Conservation (phyloP, 1,140 invertebrate species). For the Pissodes strobi region DNA sequence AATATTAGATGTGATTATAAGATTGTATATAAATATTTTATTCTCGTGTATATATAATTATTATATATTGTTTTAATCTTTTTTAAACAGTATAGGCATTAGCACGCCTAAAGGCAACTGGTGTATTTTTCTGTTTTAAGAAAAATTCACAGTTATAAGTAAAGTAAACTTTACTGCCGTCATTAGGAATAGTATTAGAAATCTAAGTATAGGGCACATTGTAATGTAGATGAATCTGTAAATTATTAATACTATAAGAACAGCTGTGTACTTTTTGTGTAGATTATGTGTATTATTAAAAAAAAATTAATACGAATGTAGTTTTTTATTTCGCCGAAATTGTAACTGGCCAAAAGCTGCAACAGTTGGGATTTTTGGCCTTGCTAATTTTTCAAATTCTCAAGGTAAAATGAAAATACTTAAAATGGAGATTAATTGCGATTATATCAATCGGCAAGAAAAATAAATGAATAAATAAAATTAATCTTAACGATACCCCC, state of each 20-base stretch:
- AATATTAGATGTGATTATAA: neutral
- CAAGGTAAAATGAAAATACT: too few relatives aligned
- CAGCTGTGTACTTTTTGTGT: conserved; percentile 18
- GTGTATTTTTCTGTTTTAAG: neutral
- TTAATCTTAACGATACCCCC: too few relatives aligned
- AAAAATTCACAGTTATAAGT: too few relatives aligned
- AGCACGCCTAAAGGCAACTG: neutral
- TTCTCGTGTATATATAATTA: neutral
- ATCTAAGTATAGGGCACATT: neutral
- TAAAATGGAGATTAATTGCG: too few relatives aligned
- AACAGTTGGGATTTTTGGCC: too few relatives aligned
- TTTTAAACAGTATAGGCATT: neutral
- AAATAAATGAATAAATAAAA: too few relatives aligned
- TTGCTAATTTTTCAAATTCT: too few relatives aligned
- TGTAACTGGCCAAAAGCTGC: too few relatives aligned
- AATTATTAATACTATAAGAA: conserved; percentile 8
- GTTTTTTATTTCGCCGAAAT: too few relatives aligned
- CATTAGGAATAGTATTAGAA: neutral
- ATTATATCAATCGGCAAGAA: too few relatives aligned
- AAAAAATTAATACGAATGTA: too few relatives aligned
- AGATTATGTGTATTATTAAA: conserved; percentile 17
- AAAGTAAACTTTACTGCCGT: neutral
- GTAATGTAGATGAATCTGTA: neutral
- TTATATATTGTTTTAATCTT: neutral
- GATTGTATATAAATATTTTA: too few relatives aligned